Base-by-base conservation (phyloP, 1,140 invertebrate genomes). In the Drosophila ogumai region DNA sequence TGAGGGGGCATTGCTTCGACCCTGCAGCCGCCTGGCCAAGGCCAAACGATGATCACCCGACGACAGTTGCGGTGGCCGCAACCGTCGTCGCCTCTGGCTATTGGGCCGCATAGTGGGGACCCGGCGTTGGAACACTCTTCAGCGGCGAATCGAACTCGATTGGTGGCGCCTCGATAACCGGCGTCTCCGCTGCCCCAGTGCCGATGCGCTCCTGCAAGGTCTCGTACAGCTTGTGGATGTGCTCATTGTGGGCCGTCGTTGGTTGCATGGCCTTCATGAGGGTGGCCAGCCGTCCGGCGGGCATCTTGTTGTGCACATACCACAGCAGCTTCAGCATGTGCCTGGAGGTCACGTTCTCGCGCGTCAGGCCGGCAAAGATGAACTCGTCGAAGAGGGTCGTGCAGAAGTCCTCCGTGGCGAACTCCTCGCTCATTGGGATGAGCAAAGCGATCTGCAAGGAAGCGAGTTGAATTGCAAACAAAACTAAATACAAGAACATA, bases 381-480 rank as follows among this genome's bases (percentile, higher is more conserved):
- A 99, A 99, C 93, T 99, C 98, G 93, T 99, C 98, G 94, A 99
- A 99, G 17, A 99, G 95, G 1, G 97, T 97, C 2, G 97, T 98
- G 93, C 98, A 99, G 90, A 99, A 99, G 75, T 99, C 98, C 94
- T 99, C 98, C 6, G 96, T 96, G 71, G 96, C 94, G 92, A 99
- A 99, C 92, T 99, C 98, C 78, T 99, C 98, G 3, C 95, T 95
- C 94, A 99, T 96, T 52, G 97, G 96, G 78, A 99, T 96, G 1
- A 99, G 94, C 41, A 97, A 92, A 2, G 97, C 96, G n/a, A 99
- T 95, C 95, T 96, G 74, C 4, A 88, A 90, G 61, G 55, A 69
- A 60, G 6, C 0, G 7, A 34, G n/a, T 8, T 25, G 0, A 55
- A 44, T 36, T 52, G 19, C 1, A 49, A 15, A 44, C 10, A 12